Evolutionary conservation across 2,797 vertebrate genomes (phyloP), one percentile per base, ranked within the genome.

Genomic region (Limosa lapponica): DNA sequence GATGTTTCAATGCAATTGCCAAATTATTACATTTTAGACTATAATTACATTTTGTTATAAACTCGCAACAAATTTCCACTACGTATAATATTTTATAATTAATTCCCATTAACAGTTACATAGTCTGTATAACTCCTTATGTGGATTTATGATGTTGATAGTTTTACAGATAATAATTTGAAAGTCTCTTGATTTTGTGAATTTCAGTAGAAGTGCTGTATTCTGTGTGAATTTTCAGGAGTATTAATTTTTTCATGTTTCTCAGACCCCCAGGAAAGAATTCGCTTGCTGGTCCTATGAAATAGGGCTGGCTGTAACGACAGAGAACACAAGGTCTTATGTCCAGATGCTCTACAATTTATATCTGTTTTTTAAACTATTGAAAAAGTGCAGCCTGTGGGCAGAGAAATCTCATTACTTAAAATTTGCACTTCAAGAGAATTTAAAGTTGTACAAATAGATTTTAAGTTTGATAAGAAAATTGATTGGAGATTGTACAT

Each of bases 401-500:
- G 77, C 48, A 93, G 66, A 89, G 57, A 85, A 90, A 84, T 86
- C 32, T 49, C 82, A 52, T 94, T 95, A 61, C 70, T 87, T 92
- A 82, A 95, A 89, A 96, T 93, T 58, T 89, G 69, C n/a, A 80
- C 95, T 96, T 97, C 93, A 86, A 96, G 91, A 94, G 95, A 97
- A 97, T 95, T 92, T 96, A 77, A 97, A 98, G 94, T 98, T 98
- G 93, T 89, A 95, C 91, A 93, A 97, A 97, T 92, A 74, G 78
- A 97, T 97, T 97, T 98, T 93, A 96, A 97, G 97, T 97, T 97
- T 97, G 97, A 95, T 96, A 97, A 96, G 96, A 95, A 97, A 97
- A 97, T 96, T 98, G 98, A 98, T 97, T 98, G 96, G 96, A 98
- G 97, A 97, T 98, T 97, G 89, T 97, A 96, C 96, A 98, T 98